These are phyloP conservation scores for Imbricaverruca yamaguchii DNA, from an alignment of 2,888 invertebrate genomes.

Conservation along the genomic window DNA sequence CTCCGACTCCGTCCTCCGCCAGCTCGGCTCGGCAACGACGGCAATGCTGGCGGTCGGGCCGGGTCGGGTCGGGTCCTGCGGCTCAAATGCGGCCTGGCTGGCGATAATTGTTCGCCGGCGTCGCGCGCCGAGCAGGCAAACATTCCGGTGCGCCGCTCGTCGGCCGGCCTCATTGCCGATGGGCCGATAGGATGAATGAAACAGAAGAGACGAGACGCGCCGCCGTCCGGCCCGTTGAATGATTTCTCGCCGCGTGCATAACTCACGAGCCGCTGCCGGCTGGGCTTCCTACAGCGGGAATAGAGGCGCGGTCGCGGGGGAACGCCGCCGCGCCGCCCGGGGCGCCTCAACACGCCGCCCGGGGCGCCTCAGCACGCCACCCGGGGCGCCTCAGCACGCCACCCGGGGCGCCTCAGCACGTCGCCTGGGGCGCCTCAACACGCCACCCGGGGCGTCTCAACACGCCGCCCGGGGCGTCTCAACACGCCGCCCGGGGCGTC, in stretches of 20 bases:
- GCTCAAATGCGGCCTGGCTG: neutral
- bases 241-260: slow-evolving; percentile 14
- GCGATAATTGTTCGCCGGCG: neutral
- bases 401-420: too few relatives aligned
- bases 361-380: too few relatives aligned
- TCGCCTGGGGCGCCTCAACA: neutral
- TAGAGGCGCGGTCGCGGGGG: neutral
- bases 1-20: neutral
- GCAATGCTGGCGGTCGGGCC: neutral
- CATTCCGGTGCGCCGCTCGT: neutral
- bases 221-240: neutral
- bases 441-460: too few relatives aligned
- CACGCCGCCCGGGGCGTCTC: too few relatives aligned
- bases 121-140: neutral
- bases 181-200: slow-evolving; percentile 19
- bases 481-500: too few relatives aligned
- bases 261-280: slow-evolving; percentile 1
- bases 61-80: neutral
- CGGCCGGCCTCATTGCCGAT: slow-evolving; percentile 11
- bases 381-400: too few relatives aligned
- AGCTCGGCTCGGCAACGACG: neutral
- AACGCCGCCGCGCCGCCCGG: too few relatives aligned
- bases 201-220: neutral
- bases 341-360: too few relatives aligned
- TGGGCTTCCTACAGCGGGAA: neutral